These are phyloP conservation scores for Halcyon senegalensis DNA, from an alignment of 2,113 vertebrate species.

Conservation along the genomic window DNA sequence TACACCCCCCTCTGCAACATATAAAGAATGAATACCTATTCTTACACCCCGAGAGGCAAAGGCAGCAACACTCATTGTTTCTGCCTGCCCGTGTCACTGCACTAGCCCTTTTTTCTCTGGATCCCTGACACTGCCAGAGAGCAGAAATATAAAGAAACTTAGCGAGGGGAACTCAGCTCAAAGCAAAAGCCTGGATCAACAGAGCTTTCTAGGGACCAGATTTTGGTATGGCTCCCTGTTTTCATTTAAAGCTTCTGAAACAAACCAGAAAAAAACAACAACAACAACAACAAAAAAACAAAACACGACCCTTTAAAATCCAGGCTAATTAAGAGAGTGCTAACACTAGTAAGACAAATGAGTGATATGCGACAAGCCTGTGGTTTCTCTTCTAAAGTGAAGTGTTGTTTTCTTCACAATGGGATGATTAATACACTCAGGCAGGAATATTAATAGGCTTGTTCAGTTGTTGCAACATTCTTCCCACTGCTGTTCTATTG, in stretches of 20 bases:
- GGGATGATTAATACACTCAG: conserved; percentile 64
- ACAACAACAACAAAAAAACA: background rate
- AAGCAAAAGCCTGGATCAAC: background rate
- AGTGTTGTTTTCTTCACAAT: conserved; percentile 66
- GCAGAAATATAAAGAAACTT: background rate
- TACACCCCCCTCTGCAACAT: fast-evolving
- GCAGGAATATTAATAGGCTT: conserved; percentile 54
- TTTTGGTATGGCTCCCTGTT: background rate
- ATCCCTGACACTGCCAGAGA: background rate
- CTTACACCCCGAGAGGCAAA: background rate
- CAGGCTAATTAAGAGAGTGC: conserved; percentile 36
- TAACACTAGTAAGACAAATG: conserved; percentile 48
- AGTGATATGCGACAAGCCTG: conserved; percentile 42
- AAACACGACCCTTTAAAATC: background rate
- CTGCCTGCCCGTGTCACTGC: background rate
- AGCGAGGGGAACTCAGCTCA: background rate
- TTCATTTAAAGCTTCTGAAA: background rate
- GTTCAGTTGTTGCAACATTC: conserved; percentile 51
- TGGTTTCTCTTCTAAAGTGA: conserved; percentile 56
- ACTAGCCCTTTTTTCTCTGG: background rate
- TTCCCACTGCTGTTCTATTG: conserved; percentile 45
- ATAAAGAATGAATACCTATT: background rate
- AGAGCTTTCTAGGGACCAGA: background rate
- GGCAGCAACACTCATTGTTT: background rate
- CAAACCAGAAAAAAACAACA: background rate